Conservation (phyloP, 2,113 vertebrate species). For the Hypomesus transpacificus region DNA sequence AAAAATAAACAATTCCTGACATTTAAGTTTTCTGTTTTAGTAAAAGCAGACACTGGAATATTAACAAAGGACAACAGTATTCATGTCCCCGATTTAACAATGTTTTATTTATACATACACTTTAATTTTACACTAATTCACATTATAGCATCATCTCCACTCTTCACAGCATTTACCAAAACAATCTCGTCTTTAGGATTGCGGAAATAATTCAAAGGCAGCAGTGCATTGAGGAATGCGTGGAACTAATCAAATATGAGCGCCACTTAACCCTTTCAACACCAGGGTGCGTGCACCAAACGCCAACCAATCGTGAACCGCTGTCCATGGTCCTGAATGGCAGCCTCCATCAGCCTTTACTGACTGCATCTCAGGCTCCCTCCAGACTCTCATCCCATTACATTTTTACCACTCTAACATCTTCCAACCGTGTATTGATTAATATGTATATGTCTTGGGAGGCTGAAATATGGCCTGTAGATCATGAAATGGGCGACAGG, state of each 20-base stretch:
- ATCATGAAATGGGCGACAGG: constrained; percentile 1
- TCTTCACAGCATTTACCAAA: background rate
- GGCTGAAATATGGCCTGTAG: background rate
- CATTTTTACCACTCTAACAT: constrained; percentile 1
- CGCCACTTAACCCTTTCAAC: background rate
- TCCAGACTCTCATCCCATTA: background rate
- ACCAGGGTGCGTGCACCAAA: no score
- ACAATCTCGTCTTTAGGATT: background rate
- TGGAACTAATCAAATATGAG: background rate
- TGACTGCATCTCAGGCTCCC: background rate
- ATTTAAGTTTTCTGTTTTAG: background rate
- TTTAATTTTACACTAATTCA: background rate
- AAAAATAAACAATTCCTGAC: background rate
- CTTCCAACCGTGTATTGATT: constrained; percentile 2
- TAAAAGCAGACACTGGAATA: background rate
- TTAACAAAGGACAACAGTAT: background rate
- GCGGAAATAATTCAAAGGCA: background rate
- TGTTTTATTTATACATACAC: background rate
- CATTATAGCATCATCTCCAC: background rate
- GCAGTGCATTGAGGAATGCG: background rate
- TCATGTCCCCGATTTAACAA: background rate
- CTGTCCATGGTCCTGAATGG: constrained; percentile 71
- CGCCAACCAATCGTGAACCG: background rate
- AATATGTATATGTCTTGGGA: background rate
- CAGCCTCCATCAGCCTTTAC: background rate